These are phyloP conservation scores for Carduelis carduelis DNA, from an alignment of 2,797 vertebrate species.

Conservation along the genomic window DNA sequence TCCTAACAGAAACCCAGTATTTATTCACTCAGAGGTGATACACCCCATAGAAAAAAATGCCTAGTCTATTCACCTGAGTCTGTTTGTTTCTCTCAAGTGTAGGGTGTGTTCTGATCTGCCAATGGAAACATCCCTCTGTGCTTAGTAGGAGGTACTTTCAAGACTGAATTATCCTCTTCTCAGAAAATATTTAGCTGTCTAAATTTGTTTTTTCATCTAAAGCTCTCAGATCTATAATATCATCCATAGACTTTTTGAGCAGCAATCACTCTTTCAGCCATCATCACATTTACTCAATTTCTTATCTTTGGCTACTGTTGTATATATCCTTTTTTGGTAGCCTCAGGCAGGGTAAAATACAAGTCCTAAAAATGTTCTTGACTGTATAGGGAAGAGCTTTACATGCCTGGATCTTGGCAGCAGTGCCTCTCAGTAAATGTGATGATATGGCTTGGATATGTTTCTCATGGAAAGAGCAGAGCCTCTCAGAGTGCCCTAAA, in stretches of 20 bases:
- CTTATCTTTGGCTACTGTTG: not conserved
- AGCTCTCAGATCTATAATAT: not conserved
- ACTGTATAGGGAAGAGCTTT: not conserved
- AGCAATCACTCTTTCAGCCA: not conserved
- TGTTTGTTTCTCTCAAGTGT: not conserved
- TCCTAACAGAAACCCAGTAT: accelerated
- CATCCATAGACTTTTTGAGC: not conserved
- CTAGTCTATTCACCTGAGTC: not conserved
- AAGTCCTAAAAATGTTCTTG: not conserved
- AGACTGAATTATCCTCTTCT: not conserved
- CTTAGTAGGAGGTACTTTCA: not conserved
- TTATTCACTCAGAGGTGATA: not conserved
- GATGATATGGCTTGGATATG: not conserved
- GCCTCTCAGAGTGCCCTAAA: not conserved
- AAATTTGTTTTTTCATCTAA: not conserved
- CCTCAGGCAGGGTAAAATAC: not conserved
- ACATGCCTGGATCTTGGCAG: not conserved
- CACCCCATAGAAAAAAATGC: not conserved
- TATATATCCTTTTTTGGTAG: not conserved
- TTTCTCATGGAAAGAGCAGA: not conserved
- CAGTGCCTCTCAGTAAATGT: not conserved
- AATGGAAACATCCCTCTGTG: not conserved
- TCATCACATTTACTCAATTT: not conserved
- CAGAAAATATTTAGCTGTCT: not conserved
- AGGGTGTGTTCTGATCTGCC: not conserved